These are phyloP conservation scores for Lepetodrilus schrolli DNA, from an alignment of 2,888 invertebrate genomes.

Conservation along the genomic window DNA sequence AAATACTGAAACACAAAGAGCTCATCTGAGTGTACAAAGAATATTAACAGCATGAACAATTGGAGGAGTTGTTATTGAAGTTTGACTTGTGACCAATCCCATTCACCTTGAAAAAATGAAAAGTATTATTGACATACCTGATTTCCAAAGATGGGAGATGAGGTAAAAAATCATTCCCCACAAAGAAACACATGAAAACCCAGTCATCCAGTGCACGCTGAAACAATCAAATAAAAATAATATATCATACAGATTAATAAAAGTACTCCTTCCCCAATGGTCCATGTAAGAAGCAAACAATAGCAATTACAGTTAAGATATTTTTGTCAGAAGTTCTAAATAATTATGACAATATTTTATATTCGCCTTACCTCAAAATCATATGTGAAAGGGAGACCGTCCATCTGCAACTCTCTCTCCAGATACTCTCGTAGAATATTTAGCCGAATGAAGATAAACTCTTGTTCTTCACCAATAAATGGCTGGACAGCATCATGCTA, in stretches of 20 bases:
- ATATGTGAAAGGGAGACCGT: slow-evolving; percentile 91
- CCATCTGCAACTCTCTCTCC: slow-evolving; percentile 89
- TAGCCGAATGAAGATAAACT: slow-evolving; percentile 91
- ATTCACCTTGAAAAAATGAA: too few relatives aligned
- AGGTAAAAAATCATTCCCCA: slow-evolving; percentile 98
- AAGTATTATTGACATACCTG: too few relatives aligned
- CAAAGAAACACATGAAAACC: slow-evolving; percentile 99
- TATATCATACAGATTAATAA: not conserved
- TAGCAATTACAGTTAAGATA: too few relatives aligned
- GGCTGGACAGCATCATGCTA: slow-evolving; percentile 78
- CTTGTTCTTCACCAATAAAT: slow-evolving; percentile 81
- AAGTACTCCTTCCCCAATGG: not conserved
- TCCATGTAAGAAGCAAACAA: too few relatives aligned
- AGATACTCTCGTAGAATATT: slow-evolving; percentile 94
- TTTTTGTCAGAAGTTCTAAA: too few relatives aligned
- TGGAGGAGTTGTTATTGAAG: too few relatives aligned
- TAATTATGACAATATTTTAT: too few relatives aligned
- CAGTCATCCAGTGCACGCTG: slow-evolving; percentile 94
- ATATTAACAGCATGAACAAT: too few relatives aligned
- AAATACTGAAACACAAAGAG: too few relatives aligned
- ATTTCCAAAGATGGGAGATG: slow-evolving; percentile 98
- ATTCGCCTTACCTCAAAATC: slow-evolving; percentile 87
- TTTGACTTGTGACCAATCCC: too few relatives aligned
- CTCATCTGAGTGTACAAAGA: too few relatives aligned
- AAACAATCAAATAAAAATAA: not conserved